Conservation (phyloP, 2,113 vertebrate species). For the Suncus etruscus region DNA sequence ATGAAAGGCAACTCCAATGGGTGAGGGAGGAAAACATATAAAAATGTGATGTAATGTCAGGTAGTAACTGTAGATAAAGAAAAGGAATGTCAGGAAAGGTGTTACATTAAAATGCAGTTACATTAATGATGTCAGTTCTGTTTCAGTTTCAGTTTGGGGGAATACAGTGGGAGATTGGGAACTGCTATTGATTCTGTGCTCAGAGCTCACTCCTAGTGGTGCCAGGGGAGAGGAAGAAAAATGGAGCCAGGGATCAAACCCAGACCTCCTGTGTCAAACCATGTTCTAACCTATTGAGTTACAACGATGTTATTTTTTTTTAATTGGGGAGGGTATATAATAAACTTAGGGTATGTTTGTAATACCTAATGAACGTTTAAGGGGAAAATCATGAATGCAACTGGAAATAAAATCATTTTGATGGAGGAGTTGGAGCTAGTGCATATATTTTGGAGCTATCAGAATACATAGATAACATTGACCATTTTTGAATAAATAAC, state of each 20-base stretch:
- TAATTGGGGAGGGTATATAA: not conserved
- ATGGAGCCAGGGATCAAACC: no score
- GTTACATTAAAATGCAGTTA: not conserved
- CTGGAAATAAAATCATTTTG: conserved; percentile 12
- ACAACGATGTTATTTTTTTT: not conserved
- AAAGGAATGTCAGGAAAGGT: not conserved
- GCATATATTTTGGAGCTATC: not conserved
- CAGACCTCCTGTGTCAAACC: no score
- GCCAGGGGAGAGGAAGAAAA: no score
- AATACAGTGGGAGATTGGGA: no score
- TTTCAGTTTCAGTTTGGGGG: no score
- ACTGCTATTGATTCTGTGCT: no score
- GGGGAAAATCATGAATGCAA: not conserved
- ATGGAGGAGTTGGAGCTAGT: not conserved
- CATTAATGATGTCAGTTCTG: no score
- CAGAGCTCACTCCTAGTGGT: no score
- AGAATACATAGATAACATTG: not conserved
- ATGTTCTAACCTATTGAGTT: no score
- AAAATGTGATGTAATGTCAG: not conserved
- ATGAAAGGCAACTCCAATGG: not conserved
- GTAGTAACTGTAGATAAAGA: not conserved
- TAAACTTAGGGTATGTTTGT: not conserved
- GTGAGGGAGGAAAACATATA: conserved; percentile 8
- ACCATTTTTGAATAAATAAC: not conserved
- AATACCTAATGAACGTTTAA: conserved; percentile 21